phyloP scores from a whole-genome alignment of 2,888 invertebrate species.

The Ennomos quercinarius region DNA sequence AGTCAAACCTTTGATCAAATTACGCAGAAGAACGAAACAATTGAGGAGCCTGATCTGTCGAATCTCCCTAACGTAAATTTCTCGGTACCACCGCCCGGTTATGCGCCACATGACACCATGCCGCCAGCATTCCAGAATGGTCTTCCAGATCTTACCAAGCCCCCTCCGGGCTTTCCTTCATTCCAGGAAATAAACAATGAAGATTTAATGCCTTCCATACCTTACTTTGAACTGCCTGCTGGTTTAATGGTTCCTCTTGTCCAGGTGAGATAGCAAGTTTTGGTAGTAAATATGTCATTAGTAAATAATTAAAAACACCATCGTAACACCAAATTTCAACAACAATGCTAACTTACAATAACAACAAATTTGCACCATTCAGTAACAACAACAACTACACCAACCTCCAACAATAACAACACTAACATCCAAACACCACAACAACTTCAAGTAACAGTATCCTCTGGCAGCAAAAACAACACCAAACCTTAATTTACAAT shows the following conservation, averaged over 20 bases:
- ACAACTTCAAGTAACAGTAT: too few species aligned
- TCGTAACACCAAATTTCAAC: too few species aligned
- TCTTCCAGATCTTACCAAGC: conserved; percentile 94
- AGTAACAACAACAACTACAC: too few species aligned
- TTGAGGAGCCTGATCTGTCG: conserved; percentile 66
- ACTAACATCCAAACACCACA: too few species aligned
- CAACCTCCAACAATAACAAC: too few species aligned
- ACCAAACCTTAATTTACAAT: too few species aligned
- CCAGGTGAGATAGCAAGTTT: conserved; percentile 82
- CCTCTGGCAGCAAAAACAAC: too few species aligned
- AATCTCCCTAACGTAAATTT: conserved; percentile 77
- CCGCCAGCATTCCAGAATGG: conserved; percentile 83
- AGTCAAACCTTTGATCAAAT: conserved; percentile 78
- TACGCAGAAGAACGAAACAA: conserved; percentile 58
- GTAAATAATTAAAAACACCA: too few species aligned
- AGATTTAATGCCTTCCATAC: conserved; percentile 94
- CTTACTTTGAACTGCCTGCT: conserved; percentile 98
- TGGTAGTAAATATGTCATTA: conserved; percentile 1
- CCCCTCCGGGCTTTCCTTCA: conserved; percentile 92
- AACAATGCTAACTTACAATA: too few species aligned
- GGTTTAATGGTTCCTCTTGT: conserved; percentile 99
- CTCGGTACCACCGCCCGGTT: conserved; percentile 80
- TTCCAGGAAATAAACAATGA: conserved; percentile 84
- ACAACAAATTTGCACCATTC: too few species aligned
- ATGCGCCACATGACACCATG: conserved; percentile 58